Conservation (phyloP, 2,888 invertebrate species). For the Stenodema calcarata region DNA sequence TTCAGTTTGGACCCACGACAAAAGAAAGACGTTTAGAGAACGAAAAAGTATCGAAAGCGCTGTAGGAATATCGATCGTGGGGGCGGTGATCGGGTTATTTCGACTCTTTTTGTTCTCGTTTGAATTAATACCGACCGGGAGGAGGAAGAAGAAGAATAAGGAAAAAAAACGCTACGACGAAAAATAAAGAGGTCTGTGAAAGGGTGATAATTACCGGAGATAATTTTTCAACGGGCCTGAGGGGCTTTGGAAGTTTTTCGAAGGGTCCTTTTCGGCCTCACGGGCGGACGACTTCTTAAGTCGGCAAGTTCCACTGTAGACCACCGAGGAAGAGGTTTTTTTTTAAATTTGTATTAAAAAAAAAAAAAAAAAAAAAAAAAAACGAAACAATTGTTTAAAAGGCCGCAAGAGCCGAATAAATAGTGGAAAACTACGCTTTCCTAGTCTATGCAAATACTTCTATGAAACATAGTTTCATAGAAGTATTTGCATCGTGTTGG, state of each 20-base stretch:
- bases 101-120: background rate
- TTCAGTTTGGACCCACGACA: too few relatives aligned
- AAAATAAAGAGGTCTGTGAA: background rate
- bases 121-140: background rate
- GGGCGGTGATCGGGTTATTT: background rate
- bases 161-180: too few relatives aligned
- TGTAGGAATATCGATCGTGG: background rate
- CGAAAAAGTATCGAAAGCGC: too few relatives aligned
- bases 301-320: background rate
- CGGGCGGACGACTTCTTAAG: background rate
- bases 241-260: background rate
- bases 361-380: too few relatives aligned
- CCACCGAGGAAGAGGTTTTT: background rate
- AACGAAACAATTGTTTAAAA: too few relatives aligned
- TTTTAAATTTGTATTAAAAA: too few relatives aligned
- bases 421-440: too few relatives aligned
- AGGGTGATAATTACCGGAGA: constrained; percentile 12
- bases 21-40: too few relatives aligned
- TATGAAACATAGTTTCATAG: too few relatives aligned
- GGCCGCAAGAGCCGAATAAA: too few relatives aligned
- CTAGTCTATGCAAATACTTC: too few relatives aligned
- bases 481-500: too few relatives aligned
- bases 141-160: background rate
- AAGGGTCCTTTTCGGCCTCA: background rate
- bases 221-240: background rate